Evolutionary conservation across 92 coral and sea anemone species (phyloP).

Genomic region (Micromussa lordhowensis): DNA sequence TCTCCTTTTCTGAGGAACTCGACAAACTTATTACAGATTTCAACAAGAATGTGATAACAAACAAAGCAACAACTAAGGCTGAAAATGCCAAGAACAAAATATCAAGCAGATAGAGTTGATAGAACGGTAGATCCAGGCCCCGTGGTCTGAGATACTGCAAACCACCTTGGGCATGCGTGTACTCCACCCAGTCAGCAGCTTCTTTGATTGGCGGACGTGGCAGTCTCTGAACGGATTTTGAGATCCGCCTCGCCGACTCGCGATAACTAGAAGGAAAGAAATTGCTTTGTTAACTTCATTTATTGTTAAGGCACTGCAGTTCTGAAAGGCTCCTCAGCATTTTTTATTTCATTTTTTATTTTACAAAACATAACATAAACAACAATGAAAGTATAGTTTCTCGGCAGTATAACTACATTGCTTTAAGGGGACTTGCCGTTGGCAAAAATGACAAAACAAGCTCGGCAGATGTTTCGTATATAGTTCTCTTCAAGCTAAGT

Average conservation of each 20-base stretch:
- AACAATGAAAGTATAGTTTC: too few relatives aligned
- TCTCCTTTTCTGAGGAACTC: slow-evolving; percentile 20
- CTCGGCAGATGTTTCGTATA: too few relatives aligned
- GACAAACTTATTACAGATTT: slow-evolving; percentile 10
- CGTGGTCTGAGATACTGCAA: slow-evolving; percentile 49
- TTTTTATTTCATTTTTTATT: too few relatives aligned
- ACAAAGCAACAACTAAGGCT: slow-evolving; percentile 17
- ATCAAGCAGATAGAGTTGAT: slow-evolving; percentile 53
- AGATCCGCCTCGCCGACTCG: slow-evolving; percentile 33
- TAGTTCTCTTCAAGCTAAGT: too few relatives aligned
- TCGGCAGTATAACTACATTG: too few relatives aligned
- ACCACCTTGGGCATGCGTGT: slow-evolving; percentile 45
- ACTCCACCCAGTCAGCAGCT: slow-evolving; percentile 58
- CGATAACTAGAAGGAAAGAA: slow-evolving; percentile 26
- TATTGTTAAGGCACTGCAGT: not conserved
- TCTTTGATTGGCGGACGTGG: slow-evolving; percentile 45
- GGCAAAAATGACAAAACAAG: too few relatives aligned
- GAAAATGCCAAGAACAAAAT: slow-evolving; percentile 15
- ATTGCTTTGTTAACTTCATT: not conserved
- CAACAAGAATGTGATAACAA: not conserved
- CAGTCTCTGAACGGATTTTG: slow-evolving; percentile 18
- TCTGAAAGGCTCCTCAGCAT: too few relatives aligned
- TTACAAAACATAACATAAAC: too few relatives aligned
- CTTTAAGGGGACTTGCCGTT: too few relatives aligned
- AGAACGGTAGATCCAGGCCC: slow-evolving; percentile 51